Percentiles rank a stretch among this genome's conserved stretches.
Evolutionary conservation across 2,888 invertebrate species (phyloP).

Genomic region (Exephanes ischioxanthus): DNA sequence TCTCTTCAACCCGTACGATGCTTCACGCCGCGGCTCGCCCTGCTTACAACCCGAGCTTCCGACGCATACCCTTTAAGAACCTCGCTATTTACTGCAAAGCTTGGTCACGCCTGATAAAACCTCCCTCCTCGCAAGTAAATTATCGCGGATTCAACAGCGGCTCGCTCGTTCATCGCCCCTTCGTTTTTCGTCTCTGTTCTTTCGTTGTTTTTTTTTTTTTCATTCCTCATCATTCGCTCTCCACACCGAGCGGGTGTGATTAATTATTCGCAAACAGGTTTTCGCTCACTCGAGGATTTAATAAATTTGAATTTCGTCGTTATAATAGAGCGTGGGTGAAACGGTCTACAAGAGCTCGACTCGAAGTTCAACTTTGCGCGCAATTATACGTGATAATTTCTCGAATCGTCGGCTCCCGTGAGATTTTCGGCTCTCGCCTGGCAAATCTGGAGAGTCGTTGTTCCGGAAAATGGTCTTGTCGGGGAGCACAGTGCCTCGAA

Average conservation of each 20-base stretch:
- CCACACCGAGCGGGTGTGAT: not conserved
- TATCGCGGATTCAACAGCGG: conserved; percentile 9
- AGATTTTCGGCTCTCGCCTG: too few species aligned
- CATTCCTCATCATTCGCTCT: not conserved
- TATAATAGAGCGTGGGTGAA: not conserved
- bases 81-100: not conserved
- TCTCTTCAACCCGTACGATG: not conserved
- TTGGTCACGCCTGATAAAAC: conserved; percentile 20
- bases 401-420: too few species aligned
- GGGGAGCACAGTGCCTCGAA: too few species aligned
- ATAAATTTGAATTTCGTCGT: not conserved
- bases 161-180: conserved; percentile 11
- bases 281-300: not conserved
- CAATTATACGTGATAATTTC: not conserved
- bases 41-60: not conserved
- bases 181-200: not conserved
- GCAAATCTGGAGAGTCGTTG: too few species aligned
- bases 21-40: not conserved
- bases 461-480: too few species aligned
- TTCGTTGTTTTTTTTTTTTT: not conserved
- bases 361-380: not conserved
- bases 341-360: not conserved
- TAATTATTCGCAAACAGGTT: not conserved
- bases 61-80: conserved; percentile 12
- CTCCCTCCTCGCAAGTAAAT: not conserved